A percentile compares a stretch with the other conserved stretches of the same genome.
Conservation (phyloP, 2,888 invertebrate species). For the Fragum fragum region DNA sequence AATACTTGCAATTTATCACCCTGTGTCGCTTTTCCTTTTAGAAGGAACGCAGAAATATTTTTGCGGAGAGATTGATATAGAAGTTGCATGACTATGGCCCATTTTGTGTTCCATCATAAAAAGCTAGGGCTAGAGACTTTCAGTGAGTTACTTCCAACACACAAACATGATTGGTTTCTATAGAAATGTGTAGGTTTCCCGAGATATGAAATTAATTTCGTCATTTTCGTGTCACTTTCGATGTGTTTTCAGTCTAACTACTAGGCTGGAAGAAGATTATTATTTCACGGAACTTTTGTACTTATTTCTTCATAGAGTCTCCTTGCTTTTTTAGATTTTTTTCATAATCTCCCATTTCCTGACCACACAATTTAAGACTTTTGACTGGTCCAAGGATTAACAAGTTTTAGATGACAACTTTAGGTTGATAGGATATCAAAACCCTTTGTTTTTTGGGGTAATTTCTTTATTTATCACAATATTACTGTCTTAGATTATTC, state of each 20-base stretch:
- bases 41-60: conserved; percentile 36
- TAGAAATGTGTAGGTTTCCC: conserved; percentile 29
- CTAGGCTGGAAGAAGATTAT: background rate
- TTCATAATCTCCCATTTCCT: no score
- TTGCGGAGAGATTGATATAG: conserved; percentile 45
- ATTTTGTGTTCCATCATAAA: conserved; percentile 44
- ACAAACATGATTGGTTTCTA: conserved; percentile 27
- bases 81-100: conserved; percentile 56
- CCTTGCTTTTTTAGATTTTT: no score
- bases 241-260: conserved; percentile 19
- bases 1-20: conserved; percentile 31
- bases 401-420: no score
- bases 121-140: conserved; percentile 29
- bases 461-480: no score
- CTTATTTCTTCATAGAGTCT: no score
- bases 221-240: conserved; percentile 31
- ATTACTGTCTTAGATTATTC: no score
- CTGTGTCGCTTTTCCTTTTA: conserved; percentile 37
- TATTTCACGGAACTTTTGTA: background rate
- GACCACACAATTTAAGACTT: no score
- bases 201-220: conserved; percentile 31
- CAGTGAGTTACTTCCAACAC: conserved; percentile 23
- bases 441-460: no score
- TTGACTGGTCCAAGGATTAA: no score
- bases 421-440: no score